Evolutionary conservation across 2,888 invertebrate species (phyloP).

Genomic region (Drosophila cognata): DNA sequence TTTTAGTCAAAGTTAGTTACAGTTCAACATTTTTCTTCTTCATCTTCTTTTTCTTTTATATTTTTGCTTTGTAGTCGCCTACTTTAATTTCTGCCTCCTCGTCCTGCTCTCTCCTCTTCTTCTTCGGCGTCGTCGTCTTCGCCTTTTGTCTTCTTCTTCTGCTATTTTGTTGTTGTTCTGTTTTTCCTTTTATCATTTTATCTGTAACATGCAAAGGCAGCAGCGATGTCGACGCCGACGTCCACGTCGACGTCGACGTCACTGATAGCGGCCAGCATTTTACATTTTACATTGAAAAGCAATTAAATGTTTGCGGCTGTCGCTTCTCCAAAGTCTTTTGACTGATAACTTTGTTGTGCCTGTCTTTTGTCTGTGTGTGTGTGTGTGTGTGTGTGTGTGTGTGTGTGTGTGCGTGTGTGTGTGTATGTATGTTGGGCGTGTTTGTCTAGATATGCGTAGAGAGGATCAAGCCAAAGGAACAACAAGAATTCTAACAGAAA

Average conservation of each 20-base stretch:
- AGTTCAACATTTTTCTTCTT: constrained; percentile 45
- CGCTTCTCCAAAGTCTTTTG: constrained; percentile 61
- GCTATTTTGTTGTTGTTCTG: neutral
- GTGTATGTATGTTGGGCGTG: constrained; percentile 27
- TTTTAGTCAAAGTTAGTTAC: constrained; percentile 31
- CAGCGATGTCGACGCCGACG: constrained; percentile 24
- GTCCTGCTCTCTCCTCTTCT: constrained; percentile 10
- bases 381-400: constrained; percentile 3
- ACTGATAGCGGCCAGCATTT: constrained; percentile 56
- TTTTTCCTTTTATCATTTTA: constrained; percentile 59
- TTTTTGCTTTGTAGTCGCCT: constrained; percentile 28
- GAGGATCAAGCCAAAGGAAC: neutral
- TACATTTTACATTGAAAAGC: constrained; percentile 76
- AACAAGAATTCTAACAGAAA: constrained; percentile 2
- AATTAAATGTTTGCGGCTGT: constrained; percentile 72
- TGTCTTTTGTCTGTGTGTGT: constrained; percentile 4
- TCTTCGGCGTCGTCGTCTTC: constrained; percentile 5
- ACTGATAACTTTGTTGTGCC: constrained; percentile 50
- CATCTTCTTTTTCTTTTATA: constrained; percentile 14
- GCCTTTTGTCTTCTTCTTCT: constrained; percentile 2
- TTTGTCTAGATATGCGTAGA: constrained; percentile 52
- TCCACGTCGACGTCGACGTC: constrained; percentile 19
- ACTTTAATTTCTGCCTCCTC: constrained; percentile 8
- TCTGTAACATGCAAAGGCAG: constrained; percentile 65
- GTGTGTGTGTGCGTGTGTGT: constrained; percentile 10